These are phyloP conservation scores for Camponotus floridanus DNA, from an alignment of 1,140 invertebrate genomes.

Conservation along the genomic window DNA sequence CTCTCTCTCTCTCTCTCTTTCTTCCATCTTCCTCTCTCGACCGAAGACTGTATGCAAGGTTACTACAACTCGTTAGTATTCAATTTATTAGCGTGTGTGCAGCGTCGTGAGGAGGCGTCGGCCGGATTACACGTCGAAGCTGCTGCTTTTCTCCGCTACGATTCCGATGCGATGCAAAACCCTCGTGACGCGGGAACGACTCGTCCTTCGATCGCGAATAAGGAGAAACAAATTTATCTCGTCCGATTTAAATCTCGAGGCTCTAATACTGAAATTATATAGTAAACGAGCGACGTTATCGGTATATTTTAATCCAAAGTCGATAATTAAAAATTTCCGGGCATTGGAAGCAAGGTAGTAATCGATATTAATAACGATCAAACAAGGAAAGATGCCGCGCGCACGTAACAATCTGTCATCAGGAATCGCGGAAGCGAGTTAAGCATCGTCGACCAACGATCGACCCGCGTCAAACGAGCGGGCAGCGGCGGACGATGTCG, in stretches of 20 bases:
- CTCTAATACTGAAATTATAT: too few species aligned
- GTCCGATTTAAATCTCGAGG: background rate
- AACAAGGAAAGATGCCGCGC: conserved; percentile 23
- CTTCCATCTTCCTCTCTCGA: background rate
- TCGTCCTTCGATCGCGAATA: background rate
- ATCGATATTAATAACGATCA: conserved; percentile 17
- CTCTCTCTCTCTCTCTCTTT: background rate
- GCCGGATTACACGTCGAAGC: conserved; percentile 17
- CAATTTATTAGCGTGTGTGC: conserved; percentile 67
- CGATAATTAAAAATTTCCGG: conserved; percentile 4
- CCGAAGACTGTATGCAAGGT: conserved; percentile 52
- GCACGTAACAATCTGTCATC: conserved; percentile 28
- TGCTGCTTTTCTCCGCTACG: background rate
- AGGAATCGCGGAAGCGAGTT: conserved; percentile 14
- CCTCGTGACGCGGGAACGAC: background rate
- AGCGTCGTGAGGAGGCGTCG: background rate
- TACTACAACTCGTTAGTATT: conserved; percentile 70
- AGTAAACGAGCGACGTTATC: background rate
- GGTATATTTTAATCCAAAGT: background rate
- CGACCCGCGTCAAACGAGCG: conserved; percentile 2
- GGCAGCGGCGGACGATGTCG: conserved; percentile 49
- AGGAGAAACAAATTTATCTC: too few species aligned
- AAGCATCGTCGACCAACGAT: conserved; percentile 10
- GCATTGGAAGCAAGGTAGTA: background rate
- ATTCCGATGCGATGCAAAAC: conserved; percentile 14